Base-by-base conservation (phyloP, 2,888 invertebrate genomes). In the Bembecia ichneumoniformis region DNA sequence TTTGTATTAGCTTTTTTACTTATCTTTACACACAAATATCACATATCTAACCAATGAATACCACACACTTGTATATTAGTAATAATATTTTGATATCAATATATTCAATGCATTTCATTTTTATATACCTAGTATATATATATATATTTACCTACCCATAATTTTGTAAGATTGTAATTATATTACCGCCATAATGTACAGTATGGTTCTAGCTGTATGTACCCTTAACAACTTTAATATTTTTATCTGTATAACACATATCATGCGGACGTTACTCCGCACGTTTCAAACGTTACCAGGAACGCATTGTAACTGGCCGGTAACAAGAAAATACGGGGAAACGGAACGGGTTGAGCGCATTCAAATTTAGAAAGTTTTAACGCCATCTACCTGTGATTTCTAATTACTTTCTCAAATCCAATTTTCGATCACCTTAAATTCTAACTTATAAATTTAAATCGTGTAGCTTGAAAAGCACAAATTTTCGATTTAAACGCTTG, bases 51-150 rank as follows among this genome's bases (percentile, higher is more conserved):
- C 74, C 73, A 28, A 62, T 73, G 69, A 70, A 67, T 72, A 76
- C 74, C 77, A 62, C 70, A 71, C 72, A 73, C 80, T 76, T 74
- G 64, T 71, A 76, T 76, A 76, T 78, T 82, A 82, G 76, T 68
- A 65, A 66, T 81, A 81, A 83, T 76, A 76, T 87, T 87, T 87
- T 87, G 84, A 86, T 87, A 87, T 69, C 69, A 72, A 82, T 86
- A 28, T 28, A 81, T 86, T 86, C 82, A 78, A 77, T 71, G 75
- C 78, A 74, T 82, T 82, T 83, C 63, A 63, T 82, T 80, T 81
- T 77, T 57, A 74, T 79, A 77, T 74, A 72, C 66, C 75, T 81
- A 80, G 74, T 81, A 72, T 79, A 77, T 71, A 77, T 81, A 72
- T 79, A 77, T 71, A 77, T 72, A 66, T 73, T 68, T 78, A 77